Base-by-base conservation (phyloP, 1,140 invertebrate genomes). In the honey bee (Apis mellifera) region DNA sequence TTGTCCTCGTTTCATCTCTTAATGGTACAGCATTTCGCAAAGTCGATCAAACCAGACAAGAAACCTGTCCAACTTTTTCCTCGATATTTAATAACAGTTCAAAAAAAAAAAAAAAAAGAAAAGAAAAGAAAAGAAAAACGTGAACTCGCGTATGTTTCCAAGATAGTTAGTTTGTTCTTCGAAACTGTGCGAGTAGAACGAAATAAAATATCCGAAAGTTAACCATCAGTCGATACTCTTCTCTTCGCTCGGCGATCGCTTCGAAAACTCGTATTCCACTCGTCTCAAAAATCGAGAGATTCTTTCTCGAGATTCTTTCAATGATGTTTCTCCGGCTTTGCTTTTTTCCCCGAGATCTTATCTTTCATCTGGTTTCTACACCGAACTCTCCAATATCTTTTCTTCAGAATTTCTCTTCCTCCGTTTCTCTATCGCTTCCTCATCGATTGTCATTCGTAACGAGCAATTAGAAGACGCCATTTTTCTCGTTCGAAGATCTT, bases 1-100 rank as follows among this genome's bases (percentile, higher is more conserved):
- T 8, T 42, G 66, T 48, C 13, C 72, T 23, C 72, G 59, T 76
- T 76, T 82, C 81, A 77, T 82, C 65, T 77, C 81, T 70, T 82
- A 82, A 82, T 82, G 75, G 55, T 57, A n/a, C 17, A 48, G 50
- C 55, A 78, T 82, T 66, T 64, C 19, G 54, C 62, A 21, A 68
- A 70, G 64, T 70, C 57, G 66, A 82, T 78, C 55, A 59, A 50
- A 55, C 26, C 32, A 1, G 23, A 50, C 50, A 69, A 42, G 64
- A 76, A 77, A 59, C 66, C 59, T 17, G 57, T 50, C 13, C n/a
- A 75, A 81, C 11, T 48, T 81, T 21, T 66, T 75, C n/a, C 59
- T 17, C 71, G 32, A 75, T 81, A 75, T 81, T 75, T 74, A 65
- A 80, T 74, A 73, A 65, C 19, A 80, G 19, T 55, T 73, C 17